Conservation (phyloP, 2,113 vertebrate species). For the Etheostoma spectabile region DNA sequence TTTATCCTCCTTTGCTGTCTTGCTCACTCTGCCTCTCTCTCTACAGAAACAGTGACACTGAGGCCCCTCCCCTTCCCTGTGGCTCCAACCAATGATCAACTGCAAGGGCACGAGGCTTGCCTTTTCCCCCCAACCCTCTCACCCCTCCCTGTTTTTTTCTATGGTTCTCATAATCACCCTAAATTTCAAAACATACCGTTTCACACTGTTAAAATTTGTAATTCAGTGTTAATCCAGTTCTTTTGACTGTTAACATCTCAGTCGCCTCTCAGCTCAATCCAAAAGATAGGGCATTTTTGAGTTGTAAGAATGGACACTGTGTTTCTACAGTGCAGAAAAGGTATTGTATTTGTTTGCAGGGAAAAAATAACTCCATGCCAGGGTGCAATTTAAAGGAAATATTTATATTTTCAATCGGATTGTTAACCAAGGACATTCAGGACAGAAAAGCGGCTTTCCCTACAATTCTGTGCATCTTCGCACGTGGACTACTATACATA, state of each 20-base stretch:
- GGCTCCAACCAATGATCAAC: conserved; percentile 78
- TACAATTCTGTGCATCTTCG: conserved; percentile 2
- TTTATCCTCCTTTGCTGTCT: conserved; percentile 68
- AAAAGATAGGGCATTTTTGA: background rate
- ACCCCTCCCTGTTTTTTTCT: conserved; percentile 8
- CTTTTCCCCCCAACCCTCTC: conserved; percentile 53
- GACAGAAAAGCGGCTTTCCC: background rate
- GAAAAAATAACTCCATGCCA: conserved; percentile 35
- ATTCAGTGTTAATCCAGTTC: background rate
- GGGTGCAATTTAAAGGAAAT: conserved; percentile 27
- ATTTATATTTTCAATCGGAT: conserved; percentile 28
- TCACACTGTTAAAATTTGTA: conserved; percentile 45
- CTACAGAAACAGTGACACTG: conserved; percentile 76
- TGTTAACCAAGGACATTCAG: conserved; percentile 4
- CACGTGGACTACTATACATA: background rate
- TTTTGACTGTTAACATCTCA: background rate
- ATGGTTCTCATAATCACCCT: conserved; percentile 39
- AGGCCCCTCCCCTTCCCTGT: conserved; percentile 75
- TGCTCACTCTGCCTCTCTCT: conserved; percentile 63
- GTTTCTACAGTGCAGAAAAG: background rate
- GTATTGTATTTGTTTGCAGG: conserved; percentile 14
- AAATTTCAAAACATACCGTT: conserved; percentile 32
- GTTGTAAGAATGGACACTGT: background rate
- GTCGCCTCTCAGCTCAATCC: background rate
- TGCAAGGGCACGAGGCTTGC: conserved; percentile 61